A percentile compares a stretch with the other conserved stretches of the same genome.
Evolutionary conservation across 2,797 vertebrate species (phyloP).

Genomic region (Borostomias antarcticus): DNA sequence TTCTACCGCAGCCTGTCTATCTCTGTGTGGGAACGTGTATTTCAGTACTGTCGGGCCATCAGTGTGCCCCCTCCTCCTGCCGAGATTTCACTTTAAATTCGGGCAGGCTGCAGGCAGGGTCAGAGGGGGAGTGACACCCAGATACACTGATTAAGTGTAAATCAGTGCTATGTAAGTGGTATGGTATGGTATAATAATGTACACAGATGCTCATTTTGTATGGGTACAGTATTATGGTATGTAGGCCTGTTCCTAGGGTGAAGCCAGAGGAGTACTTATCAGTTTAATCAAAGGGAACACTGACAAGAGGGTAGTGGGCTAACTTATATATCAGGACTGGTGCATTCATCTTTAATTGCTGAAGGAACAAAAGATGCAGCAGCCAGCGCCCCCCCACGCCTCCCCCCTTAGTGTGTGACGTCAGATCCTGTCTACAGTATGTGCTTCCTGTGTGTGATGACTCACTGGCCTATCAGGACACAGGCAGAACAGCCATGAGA

Average conservation of each 20-base stretch:
- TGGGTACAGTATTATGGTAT: no score
- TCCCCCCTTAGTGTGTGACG: slow-evolving; percentile 6
- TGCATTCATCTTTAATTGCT: slow-evolving; percentile 17
- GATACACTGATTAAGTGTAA: slow-evolving; percentile 25
- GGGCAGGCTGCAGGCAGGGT: no score
- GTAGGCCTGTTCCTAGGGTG: no score
- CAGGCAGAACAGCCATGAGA: slow-evolving; percentile 12
- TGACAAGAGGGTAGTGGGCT: background rate
- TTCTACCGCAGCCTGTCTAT: slow-evolving; percentile 10
- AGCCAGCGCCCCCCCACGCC: background rate
- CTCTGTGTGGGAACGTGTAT: slow-evolving; percentile 10
- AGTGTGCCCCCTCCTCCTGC: background rate
- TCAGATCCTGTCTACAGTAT: slow-evolving; percentile 43
- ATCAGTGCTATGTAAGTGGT: no score
- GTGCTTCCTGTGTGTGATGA: slow-evolving; percentile 34
- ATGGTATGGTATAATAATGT: no score
- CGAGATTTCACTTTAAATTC: background rate
- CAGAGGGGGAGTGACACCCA: slow-evolving; percentile 23
- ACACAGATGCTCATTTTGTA: no score
- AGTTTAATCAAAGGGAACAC: background rate
- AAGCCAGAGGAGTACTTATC: background rate
- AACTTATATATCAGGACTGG: no score
- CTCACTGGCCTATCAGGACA: slow-evolving; percentile 9
- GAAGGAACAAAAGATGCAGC: slow-evolving; percentile 22
- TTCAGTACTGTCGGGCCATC: background rate